Base-by-base conservation (phyloP, 1,140 invertebrate genomes). In the Tenebrio molitor region DNA sequence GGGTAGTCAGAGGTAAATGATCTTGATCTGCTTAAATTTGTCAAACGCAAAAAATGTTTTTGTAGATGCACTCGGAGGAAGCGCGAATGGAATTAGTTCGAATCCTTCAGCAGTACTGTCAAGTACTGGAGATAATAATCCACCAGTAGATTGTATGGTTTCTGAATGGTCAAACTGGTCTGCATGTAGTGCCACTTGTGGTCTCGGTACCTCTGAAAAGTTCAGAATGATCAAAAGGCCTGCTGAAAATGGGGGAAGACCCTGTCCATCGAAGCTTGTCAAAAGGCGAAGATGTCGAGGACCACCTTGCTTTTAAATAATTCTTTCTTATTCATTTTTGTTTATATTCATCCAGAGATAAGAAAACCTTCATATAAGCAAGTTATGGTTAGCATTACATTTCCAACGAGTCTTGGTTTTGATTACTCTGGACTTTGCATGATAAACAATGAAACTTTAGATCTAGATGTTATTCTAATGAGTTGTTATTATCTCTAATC, bases 91-190 rank as follows among this genome's bases (percentile, higher is more conserved):
- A 21, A 14, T 10, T 25, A 63, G 17, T 64, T 63, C 63, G 21
- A 65, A 41, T 25, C 39, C 39, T 6, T 17, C 63, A 1, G 63
- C 21, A 5, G 17, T 65, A 15, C 8, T 14, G 16, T 39, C 34
- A 15, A 39, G 14, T 23, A 2, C 5, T 12, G 62, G 29, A 17
- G n/a, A 64, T n/a, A 42, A 70, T 15, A 42, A 70, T 15, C 8
- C 66, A 19, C 72, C 84, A n/a, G 80, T 86, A 12, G 86, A 88
- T 76, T 96, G 94, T 75, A 83, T 89, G 73, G 85, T 94, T 10
- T 88, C 89, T 0, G 86, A 87, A 34, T 96, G 93, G 92, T 88
- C 88, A 6, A 83, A 87, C 15, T 96, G 94, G 94, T 87, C 89
- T 3, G 80, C 87, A 0, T 96, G 95, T 78, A 92, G 87, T 64